phyloP scores from a whole-genome alignment of 2,888 invertebrate genomes.

The Deroplatys truncata region DNA sequence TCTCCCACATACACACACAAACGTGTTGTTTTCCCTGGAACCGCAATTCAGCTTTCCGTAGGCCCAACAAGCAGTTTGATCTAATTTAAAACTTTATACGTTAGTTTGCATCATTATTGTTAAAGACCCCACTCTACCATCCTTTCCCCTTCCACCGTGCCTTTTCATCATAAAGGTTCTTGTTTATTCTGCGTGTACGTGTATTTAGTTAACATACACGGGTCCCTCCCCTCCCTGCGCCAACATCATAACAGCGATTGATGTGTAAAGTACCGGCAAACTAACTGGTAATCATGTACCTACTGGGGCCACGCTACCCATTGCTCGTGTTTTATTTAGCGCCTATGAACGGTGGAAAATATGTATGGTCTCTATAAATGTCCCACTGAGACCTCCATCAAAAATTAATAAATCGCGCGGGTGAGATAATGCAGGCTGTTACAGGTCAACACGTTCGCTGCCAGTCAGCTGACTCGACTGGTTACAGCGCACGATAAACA shows the following conservation, averaged over 20 bases:
- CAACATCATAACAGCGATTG: not conserved
- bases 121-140: not conserved
- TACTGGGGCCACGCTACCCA: not conserved
- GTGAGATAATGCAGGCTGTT: not conserved
- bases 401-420: slow-evolving; percentile 2
- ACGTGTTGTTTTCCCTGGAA: not conserved
- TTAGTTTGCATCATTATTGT: slow-evolving; percentile 3
- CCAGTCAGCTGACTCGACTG: not conserved
- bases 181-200: not conserved
- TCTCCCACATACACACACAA: not conserved
- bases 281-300: not conserved
- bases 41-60: not conserved
- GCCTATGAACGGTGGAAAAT: slow-evolving; percentile 2
- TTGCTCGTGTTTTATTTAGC: not conserved
- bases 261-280: not conserved
- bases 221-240: not conserved
- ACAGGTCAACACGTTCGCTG: not conserved
- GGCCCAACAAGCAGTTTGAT: not conserved
- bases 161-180: not conserved
- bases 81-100: slow-evolving; percentile 5
- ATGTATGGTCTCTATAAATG: slow-evolving; percentile 12
- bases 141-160: not conserved
- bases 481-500: not conserved
- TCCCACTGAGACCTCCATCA: slow-evolving; percentile 12
- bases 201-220: not conserved